phyloP scores from a whole-genome alignment of 2,888 invertebrate genomes.

The Himalopsyche japonica region DNA sequence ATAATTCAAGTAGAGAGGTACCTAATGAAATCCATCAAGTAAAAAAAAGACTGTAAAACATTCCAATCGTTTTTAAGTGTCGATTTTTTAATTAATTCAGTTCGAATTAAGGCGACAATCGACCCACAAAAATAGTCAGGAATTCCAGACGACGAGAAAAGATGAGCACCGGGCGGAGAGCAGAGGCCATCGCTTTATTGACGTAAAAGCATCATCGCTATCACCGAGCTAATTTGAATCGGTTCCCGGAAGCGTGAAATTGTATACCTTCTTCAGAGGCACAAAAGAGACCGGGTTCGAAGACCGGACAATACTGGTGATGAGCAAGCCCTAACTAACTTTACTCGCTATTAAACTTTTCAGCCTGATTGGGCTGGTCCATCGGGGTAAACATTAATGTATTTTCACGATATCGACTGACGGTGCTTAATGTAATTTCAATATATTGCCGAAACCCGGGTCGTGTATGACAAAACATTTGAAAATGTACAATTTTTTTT shows the following conservation, averaged over 20 bases:
- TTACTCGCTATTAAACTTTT: too few species aligned
- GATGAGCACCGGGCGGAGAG: not conserved
- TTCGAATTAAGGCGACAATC: not conserved
- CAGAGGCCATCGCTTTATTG: constrained; percentile 6
- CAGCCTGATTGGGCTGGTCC: too few species aligned
- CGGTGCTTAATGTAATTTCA: too few species aligned
- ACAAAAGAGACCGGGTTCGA: constrained; percentile 28
- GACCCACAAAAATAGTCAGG: not conserved
- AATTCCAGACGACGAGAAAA: not conserved
- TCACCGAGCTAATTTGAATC: constrained; percentile 35
- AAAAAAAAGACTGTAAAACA: not conserved
- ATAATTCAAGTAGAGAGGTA: not conserved
- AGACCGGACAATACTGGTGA: constrained; percentile 31
- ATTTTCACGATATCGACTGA: too few species aligned
- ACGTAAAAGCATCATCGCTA: not conserved
- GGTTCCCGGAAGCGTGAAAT: constrained; percentile 38
- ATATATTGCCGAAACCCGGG: too few species aligned
- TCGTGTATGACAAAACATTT: too few species aligned
- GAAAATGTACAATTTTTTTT: too few species aligned
- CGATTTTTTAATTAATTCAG: constrained; percentile 1
- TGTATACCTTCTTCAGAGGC: not conserved
- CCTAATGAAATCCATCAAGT: not conserved
- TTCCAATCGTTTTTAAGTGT: not conserved
- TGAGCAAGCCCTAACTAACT: not conserved
- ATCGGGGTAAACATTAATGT: too few species aligned